Percentiles rank a stretch among this genome's conserved stretches.
These are phyloP conservation scores for Acrocephalus arundinaceus DNA, from an alignment of 2,113 vertebrate genomes.

Conservation along the genomic window DNA sequence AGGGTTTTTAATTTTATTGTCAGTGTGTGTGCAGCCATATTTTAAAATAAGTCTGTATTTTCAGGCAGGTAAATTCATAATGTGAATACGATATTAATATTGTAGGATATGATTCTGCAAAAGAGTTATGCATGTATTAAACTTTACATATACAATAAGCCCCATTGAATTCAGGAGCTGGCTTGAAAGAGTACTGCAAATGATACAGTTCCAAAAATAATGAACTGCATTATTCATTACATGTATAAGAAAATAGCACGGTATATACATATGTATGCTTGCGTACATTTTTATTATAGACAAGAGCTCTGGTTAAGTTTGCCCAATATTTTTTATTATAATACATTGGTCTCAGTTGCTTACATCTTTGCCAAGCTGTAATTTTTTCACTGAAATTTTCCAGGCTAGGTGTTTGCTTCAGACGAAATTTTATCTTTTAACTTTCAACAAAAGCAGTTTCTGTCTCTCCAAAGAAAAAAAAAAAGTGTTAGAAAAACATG, in stretches of 20 bases:
- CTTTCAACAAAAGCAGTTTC: background rate
- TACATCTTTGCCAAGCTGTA: background rate
- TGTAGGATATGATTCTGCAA: slow-evolving; percentile 15
- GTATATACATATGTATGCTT: slow-evolving; percentile 56
- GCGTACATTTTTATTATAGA: slow-evolving; percentile 42
- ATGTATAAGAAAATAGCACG: slow-evolving; percentile 37
- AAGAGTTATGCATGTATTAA: slow-evolving; percentile 48
- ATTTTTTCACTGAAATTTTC: slow-evolving; percentile 46
- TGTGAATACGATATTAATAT: slow-evolving; percentile 23
- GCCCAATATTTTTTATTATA: slow-evolving; percentile 53
- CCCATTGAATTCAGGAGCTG: slow-evolving; percentile 62
- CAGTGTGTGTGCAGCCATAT: background rate
- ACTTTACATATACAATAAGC: slow-evolving; percentile 52
- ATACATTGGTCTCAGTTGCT: slow-evolving; percentile 13
- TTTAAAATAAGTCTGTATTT: slow-evolving; percentile 31
- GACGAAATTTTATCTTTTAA: slow-evolving; percentile 16
- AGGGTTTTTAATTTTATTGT: background rate
- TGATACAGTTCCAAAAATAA: slow-evolving; percentile 67
- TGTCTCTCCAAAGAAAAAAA: background rate
- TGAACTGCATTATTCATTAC: slow-evolving; percentile 68
- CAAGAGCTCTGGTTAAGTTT: slow-evolving; percentile 24
- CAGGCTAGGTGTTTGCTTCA: background rate
- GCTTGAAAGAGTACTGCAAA: slow-evolving; percentile 53
- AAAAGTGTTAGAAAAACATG: background rate
- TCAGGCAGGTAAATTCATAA: slow-evolving; percentile 51